These are phyloP conservation scores for Actenoides hombroni DNA, from an alignment of 2,113 vertebrate species.

Conservation along the genomic window DNA sequence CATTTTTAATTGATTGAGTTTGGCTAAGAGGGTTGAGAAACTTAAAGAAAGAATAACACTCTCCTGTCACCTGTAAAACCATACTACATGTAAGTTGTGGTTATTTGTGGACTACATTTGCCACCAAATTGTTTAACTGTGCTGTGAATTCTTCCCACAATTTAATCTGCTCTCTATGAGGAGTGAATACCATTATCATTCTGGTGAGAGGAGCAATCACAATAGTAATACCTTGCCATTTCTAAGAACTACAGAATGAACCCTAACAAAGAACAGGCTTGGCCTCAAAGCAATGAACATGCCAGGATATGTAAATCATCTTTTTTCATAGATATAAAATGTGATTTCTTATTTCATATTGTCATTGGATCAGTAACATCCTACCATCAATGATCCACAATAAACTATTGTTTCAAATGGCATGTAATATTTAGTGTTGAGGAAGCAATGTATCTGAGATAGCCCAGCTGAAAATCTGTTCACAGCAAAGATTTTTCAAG, in stretches of 20 bases:
- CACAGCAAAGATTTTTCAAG: neutral
- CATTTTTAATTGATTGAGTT: neutral
- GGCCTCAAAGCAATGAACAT: conserved; percentile 1
- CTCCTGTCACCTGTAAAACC: neutral
- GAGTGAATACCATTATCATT: neutral
- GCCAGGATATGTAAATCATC: neutral
- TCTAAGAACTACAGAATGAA: neutral
- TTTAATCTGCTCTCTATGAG: neutral
- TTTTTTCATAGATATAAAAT: neutral
- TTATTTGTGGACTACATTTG: neutral
- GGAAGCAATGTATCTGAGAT: neutral
- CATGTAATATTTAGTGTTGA: neutral
- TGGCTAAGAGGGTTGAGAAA: neutral
- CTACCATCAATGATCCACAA: neutral
- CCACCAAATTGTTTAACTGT: neutral
- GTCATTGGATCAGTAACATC: neutral
- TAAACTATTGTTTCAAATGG: neutral
- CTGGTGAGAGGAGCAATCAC: neutral
- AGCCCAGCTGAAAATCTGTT: neutral
- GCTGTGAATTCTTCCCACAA: neutral
- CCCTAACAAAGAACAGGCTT: conserved; percentile 20
- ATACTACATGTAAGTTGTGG: fast-evolving
- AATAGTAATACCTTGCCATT: neutral
- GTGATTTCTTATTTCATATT: conserved; percentile 7
- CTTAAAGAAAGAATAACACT: neutral